phyloP scores from a whole-genome alignment of 2,888 invertebrate species.

The Microctonus brassicae region DNA sequence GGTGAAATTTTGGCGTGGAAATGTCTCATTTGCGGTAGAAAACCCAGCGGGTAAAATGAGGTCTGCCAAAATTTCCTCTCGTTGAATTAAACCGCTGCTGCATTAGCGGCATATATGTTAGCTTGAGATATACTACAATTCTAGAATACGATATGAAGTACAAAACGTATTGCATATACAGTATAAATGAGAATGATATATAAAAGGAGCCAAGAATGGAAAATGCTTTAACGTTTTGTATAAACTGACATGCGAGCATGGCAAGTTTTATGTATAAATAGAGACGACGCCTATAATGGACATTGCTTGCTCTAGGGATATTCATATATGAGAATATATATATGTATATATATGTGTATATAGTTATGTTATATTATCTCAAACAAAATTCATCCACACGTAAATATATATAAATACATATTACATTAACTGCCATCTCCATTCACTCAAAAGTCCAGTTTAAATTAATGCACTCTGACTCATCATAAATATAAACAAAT shows the following conservation, averaged over 20 bases:
- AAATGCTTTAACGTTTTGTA: conserved; percentile 32
- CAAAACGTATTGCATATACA: neutral
- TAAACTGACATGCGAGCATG: conserved; percentile 14
- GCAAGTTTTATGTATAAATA: neutral
- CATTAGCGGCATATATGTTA: conserved; percentile 15
- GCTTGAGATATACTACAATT: conserved; percentile 4
- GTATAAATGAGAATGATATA: neutral
- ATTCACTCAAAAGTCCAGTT: neutral
- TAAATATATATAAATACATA: neutral
- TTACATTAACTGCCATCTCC: neutral
- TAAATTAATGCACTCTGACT: neutral
- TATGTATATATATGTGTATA: neutral
- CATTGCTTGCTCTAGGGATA: neutral
- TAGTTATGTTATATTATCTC: neutral
- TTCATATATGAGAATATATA: neutral
- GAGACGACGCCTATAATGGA: neutral
- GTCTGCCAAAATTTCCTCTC: conserved; percentile 25
- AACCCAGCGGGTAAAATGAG: conserved; percentile 20
- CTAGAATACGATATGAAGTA: conserved; percentile 4
- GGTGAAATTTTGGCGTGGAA: conserved; percentile 22
- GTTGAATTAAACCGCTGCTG: conserved; percentile 21
- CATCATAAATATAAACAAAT: neutral
- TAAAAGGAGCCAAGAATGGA: conserved; percentile 10
- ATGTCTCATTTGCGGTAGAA: conserved; percentile 19
- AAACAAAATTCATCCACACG: neutral